Base-by-base conservation (phyloP, 2,797 vertebrate genomes). In the Gymnoscopelus microlampas region DNA sequence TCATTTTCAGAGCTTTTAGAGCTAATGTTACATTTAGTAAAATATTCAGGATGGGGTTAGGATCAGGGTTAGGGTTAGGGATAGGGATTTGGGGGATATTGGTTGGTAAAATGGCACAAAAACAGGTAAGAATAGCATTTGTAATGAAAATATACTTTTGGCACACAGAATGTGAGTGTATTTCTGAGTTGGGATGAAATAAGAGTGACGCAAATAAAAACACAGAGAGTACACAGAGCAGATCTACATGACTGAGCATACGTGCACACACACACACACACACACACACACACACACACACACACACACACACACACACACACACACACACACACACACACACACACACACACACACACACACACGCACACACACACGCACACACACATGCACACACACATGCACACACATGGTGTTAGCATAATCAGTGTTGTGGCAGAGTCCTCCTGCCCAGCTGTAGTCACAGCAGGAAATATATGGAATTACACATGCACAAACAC, bases 351-450 rank as follows among this genome's bases (percentile, higher is more conserved):
- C 51, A 53, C 51, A 53, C 51, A 53, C 51, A 53, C 13, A 53
- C 51, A 50, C 49, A 50, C 4, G 60, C 14, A 67, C 63, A 56
- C 49, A 54, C 59, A 26, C 19, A 35, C 11, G 32, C 55, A 15
- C 66, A 56, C 66, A 55, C 0, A 0, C 39, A 70, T 62, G 2
- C 70, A 63, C 26, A 51, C 39, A 35, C 51, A 68, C 60, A 35
- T 2, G 12, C 35, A 29, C 26, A 29, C 26, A 29, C 26, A 29
- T 4, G 2, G 26, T 29, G 26, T 29, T 29, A 29, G 26, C 26
- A 13, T 66, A 74, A 81, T 82, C 79, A 85, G 63, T 65, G 63
- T 74, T 58, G 72, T 3, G 8, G 73, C 72, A 56, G 61, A 53
- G 51, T 76, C 70, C 70, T 68, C 61, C 70, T 6, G 15, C 74